These are phyloP conservation scores for Paramisgurnus dabryanus DNA, from an alignment of 2,113 vertebrate genomes.

Conservation along the genomic window DNA sequence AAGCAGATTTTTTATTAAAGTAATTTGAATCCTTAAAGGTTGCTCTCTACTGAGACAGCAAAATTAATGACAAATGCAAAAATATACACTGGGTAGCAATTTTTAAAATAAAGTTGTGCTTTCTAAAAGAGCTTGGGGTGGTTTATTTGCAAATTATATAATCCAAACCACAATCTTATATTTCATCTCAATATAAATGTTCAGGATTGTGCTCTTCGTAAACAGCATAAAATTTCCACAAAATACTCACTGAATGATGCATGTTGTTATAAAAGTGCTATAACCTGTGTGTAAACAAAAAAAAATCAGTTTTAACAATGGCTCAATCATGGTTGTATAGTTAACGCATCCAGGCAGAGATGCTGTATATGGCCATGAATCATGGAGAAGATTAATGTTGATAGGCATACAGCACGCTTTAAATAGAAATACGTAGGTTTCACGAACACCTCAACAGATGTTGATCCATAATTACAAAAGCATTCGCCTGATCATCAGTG, in stretches of 20 bases:
- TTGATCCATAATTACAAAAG: background rate
- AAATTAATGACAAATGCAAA: constrained; percentile 1
- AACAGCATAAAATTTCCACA: background rate
- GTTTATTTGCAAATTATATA: background rate
- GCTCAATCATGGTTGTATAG: background rate
- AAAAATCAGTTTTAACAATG: background rate
- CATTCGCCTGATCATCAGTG: background rate
- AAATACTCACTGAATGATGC: background rate
- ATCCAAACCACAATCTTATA: background rate
- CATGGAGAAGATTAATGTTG: background rate
- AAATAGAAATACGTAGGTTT: constrained; percentile 17
- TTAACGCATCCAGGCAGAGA: background rate
- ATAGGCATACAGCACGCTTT: constrained; percentile 8
- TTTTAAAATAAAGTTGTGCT: constrained; percentile 3
- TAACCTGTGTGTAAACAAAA: background rate
- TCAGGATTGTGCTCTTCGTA: constrained; percentile 20
- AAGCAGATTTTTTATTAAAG: background rate
- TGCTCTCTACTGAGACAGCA: background rate
- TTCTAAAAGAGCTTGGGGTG: background rate
- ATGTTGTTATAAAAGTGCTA: background rate
- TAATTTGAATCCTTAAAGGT: background rate
- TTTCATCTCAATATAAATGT: background rate
- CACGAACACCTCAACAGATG: constrained; percentile 26
- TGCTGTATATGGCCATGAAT: background rate
- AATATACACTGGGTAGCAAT: background rate